Conservation (phyloP, 1,140 invertebrate species). For the Calephelis virginiensis region DNA sequence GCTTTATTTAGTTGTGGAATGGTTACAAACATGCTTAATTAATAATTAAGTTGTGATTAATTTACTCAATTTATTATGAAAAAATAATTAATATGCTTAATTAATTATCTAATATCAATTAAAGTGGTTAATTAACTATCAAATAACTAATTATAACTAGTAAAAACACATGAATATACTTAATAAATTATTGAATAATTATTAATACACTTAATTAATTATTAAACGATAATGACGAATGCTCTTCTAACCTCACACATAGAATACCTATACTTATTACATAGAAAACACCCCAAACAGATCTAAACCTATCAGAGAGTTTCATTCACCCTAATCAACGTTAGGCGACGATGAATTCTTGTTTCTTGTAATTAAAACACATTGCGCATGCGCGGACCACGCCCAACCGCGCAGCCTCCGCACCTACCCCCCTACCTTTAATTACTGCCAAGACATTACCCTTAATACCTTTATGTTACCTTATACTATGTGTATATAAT, state of each 20-base stretch:
- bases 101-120: too few species aligned
- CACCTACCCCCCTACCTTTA: slow-evolving; percentile 51
- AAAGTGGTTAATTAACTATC: too few species aligned
- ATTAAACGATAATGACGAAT: too few species aligned
- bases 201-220: too few species aligned
- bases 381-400: slow-evolving; percentile 67
- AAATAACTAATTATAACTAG: too few species aligned
- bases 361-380: slow-evolving; percentile 65
- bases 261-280: slow-evolving; percentile 28
- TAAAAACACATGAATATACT: too few species aligned
- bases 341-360: slow-evolving; percentile 64
- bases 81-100: too few species aligned
- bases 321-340: slow-evolving; percentile 56
- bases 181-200: too few species aligned
- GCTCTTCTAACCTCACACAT: not conserved
- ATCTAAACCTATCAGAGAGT: slow-evolving; percentile 33
- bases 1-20: too few species aligned
- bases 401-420: slow-evolving; percentile 63
- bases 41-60: too few species aligned
- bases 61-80: too few species aligned
- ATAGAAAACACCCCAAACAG: slow-evolving; percentile 34
- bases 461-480: slow-evolving; percentile 60
- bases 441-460: slow-evolving; percentile 75
- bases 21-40: too few species aligned
- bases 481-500: slow-evolving; percentile 2